Evolutionary conservation across 2,113 vertebrate genomes (phyloP).

Genomic region (Crotalus horridus): DNA sequence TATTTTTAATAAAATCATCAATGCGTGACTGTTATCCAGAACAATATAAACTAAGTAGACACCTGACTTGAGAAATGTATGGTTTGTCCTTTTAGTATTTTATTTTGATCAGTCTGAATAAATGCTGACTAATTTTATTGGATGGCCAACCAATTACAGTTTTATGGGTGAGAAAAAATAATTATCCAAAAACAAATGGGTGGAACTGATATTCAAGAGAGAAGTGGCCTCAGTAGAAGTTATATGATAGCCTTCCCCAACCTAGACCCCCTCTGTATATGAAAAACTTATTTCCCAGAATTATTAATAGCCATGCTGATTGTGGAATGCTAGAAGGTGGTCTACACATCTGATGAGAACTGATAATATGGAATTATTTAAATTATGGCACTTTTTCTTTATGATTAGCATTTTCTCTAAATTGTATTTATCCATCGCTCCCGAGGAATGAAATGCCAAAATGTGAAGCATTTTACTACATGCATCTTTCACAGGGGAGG

Average conservation of each 20-base stretch:
- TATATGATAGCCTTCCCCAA: background rate
- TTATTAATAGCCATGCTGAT: background rate
- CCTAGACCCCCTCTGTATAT: background rate
- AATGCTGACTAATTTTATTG: background rate
- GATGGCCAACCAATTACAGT: background rate
- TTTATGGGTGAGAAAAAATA: background rate
- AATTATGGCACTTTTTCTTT: background rate
- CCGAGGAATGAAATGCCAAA: background rate
- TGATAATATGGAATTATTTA: background rate
- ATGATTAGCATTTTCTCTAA: background rate
- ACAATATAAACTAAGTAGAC: background rate
- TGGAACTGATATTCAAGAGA: background rate
- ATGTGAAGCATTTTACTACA: background rate
- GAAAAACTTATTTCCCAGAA: background rate
- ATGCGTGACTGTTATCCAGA: background rate
- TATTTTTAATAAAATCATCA: background rate
- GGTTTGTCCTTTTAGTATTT: background rate
- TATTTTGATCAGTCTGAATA: background rate
- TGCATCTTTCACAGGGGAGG: constrained; percentile 79
- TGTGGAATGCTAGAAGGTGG: background rate
- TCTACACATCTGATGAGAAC: background rate
- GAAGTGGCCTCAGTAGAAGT: background rate
- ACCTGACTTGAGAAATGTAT: background rate
- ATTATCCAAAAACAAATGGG: background rate
- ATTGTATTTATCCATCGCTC: background rate